Conservation (phyloP, 2,113 vertebrate genomes). For the Noctilio leporinus region DNA sequence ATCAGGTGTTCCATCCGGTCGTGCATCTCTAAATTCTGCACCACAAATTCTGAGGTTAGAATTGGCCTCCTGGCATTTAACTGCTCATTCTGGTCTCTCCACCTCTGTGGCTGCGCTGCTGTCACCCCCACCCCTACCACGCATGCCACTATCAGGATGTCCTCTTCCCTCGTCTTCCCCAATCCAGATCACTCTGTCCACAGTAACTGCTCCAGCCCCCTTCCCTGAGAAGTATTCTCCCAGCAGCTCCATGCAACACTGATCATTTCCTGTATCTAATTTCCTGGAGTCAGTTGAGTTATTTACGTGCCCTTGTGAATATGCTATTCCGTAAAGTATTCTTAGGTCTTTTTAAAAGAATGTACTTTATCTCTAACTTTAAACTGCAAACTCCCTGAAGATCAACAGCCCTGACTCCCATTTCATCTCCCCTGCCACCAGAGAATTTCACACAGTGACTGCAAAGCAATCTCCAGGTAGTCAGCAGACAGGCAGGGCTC, state of each 20-base stretch:
- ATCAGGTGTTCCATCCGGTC: constrained; percentile 92
- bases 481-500: not conserved
- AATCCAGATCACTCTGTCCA: not conserved
- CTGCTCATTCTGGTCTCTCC: not conserved
- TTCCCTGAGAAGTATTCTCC: not conserved
- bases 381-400: not conserved
- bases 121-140: rapidly evolving
- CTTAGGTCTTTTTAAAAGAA: not conserved
- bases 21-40: constrained; percentile 92
- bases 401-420: not conserved
- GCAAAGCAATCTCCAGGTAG: not conserved
- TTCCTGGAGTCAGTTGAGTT: not conserved
- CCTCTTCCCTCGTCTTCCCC: too few relatives aligned
- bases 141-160: rapidly evolving
- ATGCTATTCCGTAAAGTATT: not conserved
- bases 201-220: not conserved
- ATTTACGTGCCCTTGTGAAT: not conserved
- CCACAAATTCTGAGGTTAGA: not conserved
- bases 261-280: not conserved
- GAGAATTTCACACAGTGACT: not conserved
- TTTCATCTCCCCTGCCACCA: not conserved
- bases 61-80: not conserved
- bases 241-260: not conserved
- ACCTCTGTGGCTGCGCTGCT: not conserved
- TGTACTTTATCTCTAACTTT: not conserved